phyloP scores from a whole-genome alignment of 37 sponge, comb jelly and placozoan genomes.

The Trichoplax adhaerens region DNA sequence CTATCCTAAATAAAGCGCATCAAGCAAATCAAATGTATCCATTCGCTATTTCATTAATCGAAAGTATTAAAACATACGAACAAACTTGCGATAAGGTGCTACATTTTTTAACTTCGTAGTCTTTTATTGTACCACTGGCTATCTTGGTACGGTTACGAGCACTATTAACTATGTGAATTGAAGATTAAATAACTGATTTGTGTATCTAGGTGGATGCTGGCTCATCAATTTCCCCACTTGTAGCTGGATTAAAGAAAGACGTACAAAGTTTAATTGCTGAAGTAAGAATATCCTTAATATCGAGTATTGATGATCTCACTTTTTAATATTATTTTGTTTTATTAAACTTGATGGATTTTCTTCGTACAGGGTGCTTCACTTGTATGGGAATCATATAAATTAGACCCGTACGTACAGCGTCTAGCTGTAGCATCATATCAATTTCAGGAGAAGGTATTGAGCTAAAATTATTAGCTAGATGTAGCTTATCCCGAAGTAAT shows the following conservation, averaged over 20 bases:
- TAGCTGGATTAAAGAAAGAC: constrained; percentile 57
- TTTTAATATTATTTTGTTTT: not conserved
- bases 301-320: not conserved
- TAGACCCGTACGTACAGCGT: constrained; percentile 59
- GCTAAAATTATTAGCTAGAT: too few relatives aligned
- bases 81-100: constrained; percentile 77
- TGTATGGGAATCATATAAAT: constrained; percentile 62
- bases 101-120: too few relatives aligned
- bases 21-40: constrained; percentile 95
- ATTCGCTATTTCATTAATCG: constrained; percentile 90
- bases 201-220: constrained; percentile 23
- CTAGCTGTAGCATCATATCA: constrained; percentile 42
- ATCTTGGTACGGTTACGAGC: not conserved
- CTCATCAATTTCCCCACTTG: constrained; percentile 28
- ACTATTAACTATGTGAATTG: not conserved
- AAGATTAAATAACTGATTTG: not conserved
- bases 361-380: constrained; percentile 35
- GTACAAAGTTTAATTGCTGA: constrained; percentile 53
- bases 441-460: constrained; percentile 16
- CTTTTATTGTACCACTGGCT: too few relatives aligned
- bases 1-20: constrained; percentile 72
- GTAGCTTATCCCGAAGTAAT: not conserved
- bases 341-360: not conserved
- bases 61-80: constrained; percentile 83
- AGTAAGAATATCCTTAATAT: constrained; percentile 11